Evolutionary conservation across 1,140 invertebrate species (phyloP).

Genomic region (Camponotus vicinus): DNA sequence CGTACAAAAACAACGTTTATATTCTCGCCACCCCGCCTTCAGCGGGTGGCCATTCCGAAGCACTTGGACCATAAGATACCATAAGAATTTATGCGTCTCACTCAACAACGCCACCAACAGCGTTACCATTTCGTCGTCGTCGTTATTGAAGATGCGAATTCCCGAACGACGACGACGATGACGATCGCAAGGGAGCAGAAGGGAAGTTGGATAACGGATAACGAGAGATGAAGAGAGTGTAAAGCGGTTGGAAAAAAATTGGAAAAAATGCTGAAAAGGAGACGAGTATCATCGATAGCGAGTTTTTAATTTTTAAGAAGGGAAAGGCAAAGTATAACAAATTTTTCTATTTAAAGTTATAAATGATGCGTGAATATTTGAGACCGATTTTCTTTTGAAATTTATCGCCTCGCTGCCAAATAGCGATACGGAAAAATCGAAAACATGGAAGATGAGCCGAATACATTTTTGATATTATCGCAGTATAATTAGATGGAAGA

Average conservation of each 20-base stretch:
- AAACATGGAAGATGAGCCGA: background rate
- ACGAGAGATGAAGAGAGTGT: constrained; percentile 43
- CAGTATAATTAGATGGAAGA: constrained; percentile 22
- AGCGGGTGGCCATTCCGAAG: constrained; percentile 43
- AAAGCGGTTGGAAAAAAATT: constrained; percentile 4
- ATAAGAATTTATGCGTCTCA: constrained; percentile 72
- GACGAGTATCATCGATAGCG: background rate
- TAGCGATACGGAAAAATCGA: background rate
- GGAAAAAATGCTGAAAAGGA: background rate
- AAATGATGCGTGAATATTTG: background rate
- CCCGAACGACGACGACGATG: constrained; percentile 30
- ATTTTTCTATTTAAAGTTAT: constrained; percentile 8
- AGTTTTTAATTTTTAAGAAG: background rate
- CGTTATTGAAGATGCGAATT: constrained; percentile 60
- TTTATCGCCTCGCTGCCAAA: background rate
- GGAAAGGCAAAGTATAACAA: background rate
- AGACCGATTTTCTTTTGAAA: background rate
- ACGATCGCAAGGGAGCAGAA: constrained; percentile 31
- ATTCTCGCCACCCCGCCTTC: constrained; percentile 59
- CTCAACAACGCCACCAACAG: constrained; percentile 54
- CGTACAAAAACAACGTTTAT: constrained; percentile 71
- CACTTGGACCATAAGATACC: constrained; percentile 62
- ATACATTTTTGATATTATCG: background rate
- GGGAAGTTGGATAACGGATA: background rate
- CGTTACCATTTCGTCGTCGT: constrained; percentile 60